Base-by-base conservation (phyloP, 2,888 invertebrate genomes). In the Brachypalpus laphriformis region DNA sequence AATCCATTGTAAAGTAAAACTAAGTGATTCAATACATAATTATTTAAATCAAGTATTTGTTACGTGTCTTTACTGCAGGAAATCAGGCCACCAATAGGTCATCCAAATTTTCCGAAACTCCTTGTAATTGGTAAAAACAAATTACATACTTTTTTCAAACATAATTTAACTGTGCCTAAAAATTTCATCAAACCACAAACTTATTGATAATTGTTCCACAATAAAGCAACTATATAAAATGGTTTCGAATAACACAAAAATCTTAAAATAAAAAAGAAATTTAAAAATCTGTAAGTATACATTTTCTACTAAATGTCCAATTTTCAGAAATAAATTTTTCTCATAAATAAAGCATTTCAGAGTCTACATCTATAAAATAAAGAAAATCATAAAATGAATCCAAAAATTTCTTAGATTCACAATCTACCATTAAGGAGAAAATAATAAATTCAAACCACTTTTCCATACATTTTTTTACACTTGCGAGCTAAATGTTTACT, bases 201-300 rank as follows among this genome's bases (percentile, higher is more conserved):
- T 16, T 47, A 54, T 59, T 45, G 45, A 18, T 61, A 61, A 54
- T 66, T 82, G 31, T 72, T 77, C 61, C 34, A 61, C 42, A 66
- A 66, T 45, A 78, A 72, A 51, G 31, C 76, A 28, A 77, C 57
- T 77, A 72, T 51, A 70, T 59, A 47, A 75, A 80, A 85, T 85
- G 85, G 85, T 85, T 85, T 85, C 85, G 75, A 76, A 80, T 31
- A 68, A 68, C 18, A 65, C 28, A 63, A 75, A 42, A 28, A 51
- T 34, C 40, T 56, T 56, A 45, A 40, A 59, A 25, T 7, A 61
- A 59, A 11, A 22, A 70, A 37, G 37, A 57, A n/a, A 47, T 8
- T 34, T 25, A 2, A 45, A 25, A 68, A n/a, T n/a, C 63, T 31
- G 8, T 72, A 63, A 76, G 31, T 34, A 37, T 56, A 75, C 16